phyloP scores from a whole-genome alignment of 2,797 vertebrate genomes.

The Lophius americanus region DNA sequence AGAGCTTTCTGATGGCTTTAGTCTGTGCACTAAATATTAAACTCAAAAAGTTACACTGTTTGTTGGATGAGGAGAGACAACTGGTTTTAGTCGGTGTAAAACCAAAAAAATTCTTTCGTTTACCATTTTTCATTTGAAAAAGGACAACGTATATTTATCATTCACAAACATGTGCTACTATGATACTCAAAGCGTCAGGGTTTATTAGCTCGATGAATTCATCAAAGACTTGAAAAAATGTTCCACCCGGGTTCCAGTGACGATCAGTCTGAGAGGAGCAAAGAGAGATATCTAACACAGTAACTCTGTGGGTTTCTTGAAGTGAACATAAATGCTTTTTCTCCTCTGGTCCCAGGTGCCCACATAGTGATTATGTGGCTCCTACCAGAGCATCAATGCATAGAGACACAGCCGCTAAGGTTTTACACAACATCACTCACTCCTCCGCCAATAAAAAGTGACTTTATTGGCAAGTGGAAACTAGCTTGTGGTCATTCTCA shows the following conservation, averaged over 20 bases:
- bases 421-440: conserved; percentile 74
- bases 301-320: conserved; percentile 60
- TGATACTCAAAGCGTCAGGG: conserved; percentile 8
- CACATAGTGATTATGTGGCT: conserved; percentile 66
- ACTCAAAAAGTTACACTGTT: background rate
- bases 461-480: conserved; percentile 80
- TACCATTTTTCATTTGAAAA: conserved; percentile 2
- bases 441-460: conserved; percentile 65
- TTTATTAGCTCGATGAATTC: conserved; percentile 25
- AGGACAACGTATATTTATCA: background rate
- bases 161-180: conserved; percentile 12
- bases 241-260: conserved; percentile 38
- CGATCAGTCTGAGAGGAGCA: conserved; percentile 14
- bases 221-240: conserved; percentile 48
- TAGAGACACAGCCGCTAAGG: conserved; percentile 59
- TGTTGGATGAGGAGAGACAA: background rate
- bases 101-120: background rate
- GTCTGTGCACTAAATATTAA: conserved; percentile 3
- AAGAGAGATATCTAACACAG: conserved; percentile 47
- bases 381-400: conserved; percentile 57
- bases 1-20: conserved; percentile 42
- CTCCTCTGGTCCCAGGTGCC: conserved; percentile 52
- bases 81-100: background rate
- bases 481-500: conserved; percentile 77
- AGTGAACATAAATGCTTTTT: conserved; percentile 43